Base-by-base conservation (phyloP, 2,113 vertebrate genomes). In the Stomatorhinus ivindoensis region DNA sequence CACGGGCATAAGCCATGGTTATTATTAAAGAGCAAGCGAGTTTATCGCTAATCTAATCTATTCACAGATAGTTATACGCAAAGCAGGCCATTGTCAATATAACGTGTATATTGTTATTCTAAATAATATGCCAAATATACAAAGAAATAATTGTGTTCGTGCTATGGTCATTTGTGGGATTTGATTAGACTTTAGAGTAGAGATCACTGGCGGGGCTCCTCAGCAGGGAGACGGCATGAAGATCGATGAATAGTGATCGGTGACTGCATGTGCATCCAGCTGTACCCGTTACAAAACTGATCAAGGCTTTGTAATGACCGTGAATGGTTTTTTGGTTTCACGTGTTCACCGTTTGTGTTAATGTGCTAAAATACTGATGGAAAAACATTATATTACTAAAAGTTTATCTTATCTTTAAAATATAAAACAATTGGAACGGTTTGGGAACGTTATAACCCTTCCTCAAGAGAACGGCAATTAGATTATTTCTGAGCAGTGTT, bases 401-500 rank as follows among this genome's bases (percentile, higher is more conserved):
- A 94, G 92, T 92, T 39, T 88, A 89, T 21, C 88, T 92, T 93
- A 91, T 89, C 93, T 42, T 94, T 95, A 93, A 92, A 0, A 17
- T 90, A 89, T 93, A 90, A 94, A 95, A 94, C 92, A 90, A 90
- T 90, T 15, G 90, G 92, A 92, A 93, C 9, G 93, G 69, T 39
- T 94, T 93, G 89, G 90, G 92, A 83, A 15, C 86, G 89, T 92
- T 93, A 94, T 91, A 90, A 90, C 84, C 88, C 92, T 90, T 80
- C 92, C 50, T 3, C 50, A 93, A 95, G 94, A 92, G 83, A 88
- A 94, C 89, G 90, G 92, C 84, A 93, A 96, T 96, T 95, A 95
- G 94, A 94, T 94, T 94, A 92, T 93, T 94, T 95, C 94, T 95
- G 94, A 95, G 95, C 95, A 92, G 92, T 93, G 92, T 91, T 93